Conservation (phyloP, 2,888 invertebrate genomes). For the Sphaerophoria taeniata region DNA sequence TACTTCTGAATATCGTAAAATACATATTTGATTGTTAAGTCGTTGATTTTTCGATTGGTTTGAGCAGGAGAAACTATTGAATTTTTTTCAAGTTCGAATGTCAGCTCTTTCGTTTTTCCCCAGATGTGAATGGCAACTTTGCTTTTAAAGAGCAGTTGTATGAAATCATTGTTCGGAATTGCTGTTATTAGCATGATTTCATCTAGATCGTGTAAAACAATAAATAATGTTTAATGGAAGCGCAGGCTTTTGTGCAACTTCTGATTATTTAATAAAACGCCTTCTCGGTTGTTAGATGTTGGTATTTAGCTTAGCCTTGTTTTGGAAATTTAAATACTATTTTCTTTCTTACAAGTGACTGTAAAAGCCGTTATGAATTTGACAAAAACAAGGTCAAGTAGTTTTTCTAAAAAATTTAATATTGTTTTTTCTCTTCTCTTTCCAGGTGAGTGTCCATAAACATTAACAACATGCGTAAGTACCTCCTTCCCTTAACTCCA, state of each 20-base stretch:
- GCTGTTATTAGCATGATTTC: conserved; percentile 28
- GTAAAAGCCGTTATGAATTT: no score
- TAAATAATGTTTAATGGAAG: conserved; percentile 30
- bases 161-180: conserved; percentile 11
- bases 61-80: not conserved
- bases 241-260: not conserved
- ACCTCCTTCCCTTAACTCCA: not conserved
- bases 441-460: conserved; percentile 62
- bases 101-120: conserved; percentile 28
- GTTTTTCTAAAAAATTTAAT: not conserved
- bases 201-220: conserved; percentile 12
- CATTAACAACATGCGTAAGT: conserved; percentile 31
- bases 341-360: not conserved
- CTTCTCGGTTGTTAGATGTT: not conserved
- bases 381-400: no score
- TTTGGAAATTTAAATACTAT: conserved; percentile 14
- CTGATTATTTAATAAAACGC: conserved; percentile 10
- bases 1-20: conserved; percentile 24
- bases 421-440: conserved; percentile 26
- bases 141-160: not conserved
- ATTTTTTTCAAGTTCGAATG: conserved; percentile 3
- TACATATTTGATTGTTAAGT: conserved; percentile 27
- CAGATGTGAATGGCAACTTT: not conserved
- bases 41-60: not conserved
- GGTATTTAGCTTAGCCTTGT: conserved; percentile 4